Conservation (phyloP, 2,797 vertebrate genomes). For the Loriculus beryllinus region DNA sequence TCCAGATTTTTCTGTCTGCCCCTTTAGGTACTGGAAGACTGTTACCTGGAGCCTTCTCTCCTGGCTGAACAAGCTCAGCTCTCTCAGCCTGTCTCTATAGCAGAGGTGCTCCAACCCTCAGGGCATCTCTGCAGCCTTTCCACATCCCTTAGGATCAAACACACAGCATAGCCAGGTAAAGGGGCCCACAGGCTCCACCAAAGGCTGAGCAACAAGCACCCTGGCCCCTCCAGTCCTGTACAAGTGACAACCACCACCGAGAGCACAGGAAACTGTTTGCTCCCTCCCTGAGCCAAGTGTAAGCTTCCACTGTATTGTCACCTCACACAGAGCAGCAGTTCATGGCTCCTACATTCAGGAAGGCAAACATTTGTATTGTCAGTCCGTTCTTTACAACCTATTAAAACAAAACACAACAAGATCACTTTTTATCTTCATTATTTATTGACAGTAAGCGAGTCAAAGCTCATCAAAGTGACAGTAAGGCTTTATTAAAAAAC, state of each 20-base stretch:
- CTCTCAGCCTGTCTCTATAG: neutral
- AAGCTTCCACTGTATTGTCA: neutral
- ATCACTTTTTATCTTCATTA: neutral
- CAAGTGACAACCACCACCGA: rapidly evolving
- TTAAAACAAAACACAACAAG: neutral
- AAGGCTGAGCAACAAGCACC: neutral
- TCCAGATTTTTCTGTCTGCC: neutral
- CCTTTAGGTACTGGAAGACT: neutral
- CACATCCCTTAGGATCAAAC: neutral
- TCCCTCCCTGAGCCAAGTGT: neutral
- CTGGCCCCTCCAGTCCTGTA: neutral
- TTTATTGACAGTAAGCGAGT: constrained; percentile 4
- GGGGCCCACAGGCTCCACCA: neutral
- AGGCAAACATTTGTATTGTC: neutral
- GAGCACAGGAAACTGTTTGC: neutral
- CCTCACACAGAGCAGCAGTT: neutral
- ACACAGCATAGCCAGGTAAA: neutral
- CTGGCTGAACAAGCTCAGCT: neutral
- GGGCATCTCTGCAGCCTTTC: neutral
- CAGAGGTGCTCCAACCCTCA: neutral
- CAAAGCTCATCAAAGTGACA: neutral
- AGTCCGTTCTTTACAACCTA: neutral
- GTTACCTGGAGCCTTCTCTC: neutral
- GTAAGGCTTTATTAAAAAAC: neutral
- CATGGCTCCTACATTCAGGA: neutral